Percentiles rank a stretch among this genome's conserved stretches.
Conservation (phyloP, 2,113 vertebrate species). For the Corvus moneduloides region DNA sequence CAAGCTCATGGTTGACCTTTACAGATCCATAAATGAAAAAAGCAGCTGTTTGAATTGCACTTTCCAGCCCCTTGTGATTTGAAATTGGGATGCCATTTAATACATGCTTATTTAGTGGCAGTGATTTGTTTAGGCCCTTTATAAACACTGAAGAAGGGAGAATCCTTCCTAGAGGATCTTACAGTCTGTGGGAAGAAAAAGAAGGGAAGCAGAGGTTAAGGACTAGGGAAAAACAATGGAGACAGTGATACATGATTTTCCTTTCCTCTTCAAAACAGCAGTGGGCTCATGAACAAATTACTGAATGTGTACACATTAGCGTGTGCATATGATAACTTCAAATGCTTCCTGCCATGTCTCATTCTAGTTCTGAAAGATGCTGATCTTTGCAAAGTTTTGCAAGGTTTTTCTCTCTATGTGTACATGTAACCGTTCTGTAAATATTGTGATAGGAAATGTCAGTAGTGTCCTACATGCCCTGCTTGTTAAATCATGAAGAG, state of each 20-base stretch:
- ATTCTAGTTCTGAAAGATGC: neutral
- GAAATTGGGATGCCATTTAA: slow-evolving; percentile 39
- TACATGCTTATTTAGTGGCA: slow-evolving; percentile 23
- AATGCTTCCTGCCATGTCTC: neutral
- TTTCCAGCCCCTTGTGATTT: neutral
- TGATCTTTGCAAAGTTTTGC: neutral
- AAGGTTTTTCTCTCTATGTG: neutral
- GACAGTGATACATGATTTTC: neutral
- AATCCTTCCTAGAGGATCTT: neutral
- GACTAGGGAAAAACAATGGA: neutral
- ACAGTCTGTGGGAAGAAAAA: neutral
- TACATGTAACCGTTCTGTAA: neutral
- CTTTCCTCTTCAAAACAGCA: neutral
- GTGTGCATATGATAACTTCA: neutral
- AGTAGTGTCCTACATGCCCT: fast-evolving
- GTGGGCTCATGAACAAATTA: neutral
- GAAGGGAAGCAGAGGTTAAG: neutral
- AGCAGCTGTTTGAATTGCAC: slow-evolving; percentile 45
- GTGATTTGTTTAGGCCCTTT: slow-evolving; percentile 22
- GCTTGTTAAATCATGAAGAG: neutral
- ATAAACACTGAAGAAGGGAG: neutral
- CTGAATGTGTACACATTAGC: neutral
- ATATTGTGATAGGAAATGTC: neutral
- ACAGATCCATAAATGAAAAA: slow-evolving; percentile 47
- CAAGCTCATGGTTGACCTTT: slow-evolving; percentile 52